phyloP scores from a whole-genome alignment of 2,888 invertebrate genomes.

The Quadriops clusia region DNA sequence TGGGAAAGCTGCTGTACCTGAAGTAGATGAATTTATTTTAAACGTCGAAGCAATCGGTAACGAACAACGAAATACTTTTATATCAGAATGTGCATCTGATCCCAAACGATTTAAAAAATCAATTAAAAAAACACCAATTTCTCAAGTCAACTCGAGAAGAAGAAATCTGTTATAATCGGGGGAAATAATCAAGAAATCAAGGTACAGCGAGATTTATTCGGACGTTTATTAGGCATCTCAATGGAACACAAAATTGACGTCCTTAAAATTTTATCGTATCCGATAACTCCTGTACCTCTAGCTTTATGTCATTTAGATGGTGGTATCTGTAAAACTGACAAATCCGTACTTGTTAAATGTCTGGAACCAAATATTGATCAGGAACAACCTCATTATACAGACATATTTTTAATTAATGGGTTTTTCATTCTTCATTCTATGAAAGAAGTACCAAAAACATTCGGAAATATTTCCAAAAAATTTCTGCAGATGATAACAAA shows the following conservation, averaged over 20 bases:
- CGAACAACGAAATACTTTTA: constrained; percentile 9
- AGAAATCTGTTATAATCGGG: too few species aligned
- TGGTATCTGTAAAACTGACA: constrained; percentile 21
- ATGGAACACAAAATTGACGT: constrained; percentile 16
- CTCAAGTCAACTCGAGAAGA: too few species aligned
- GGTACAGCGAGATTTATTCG: constrained; percentile 23
- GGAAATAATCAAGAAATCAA: too few species aligned
- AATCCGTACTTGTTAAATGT: constrained; percentile 19
- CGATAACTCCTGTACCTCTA: constrained; percentile 15
- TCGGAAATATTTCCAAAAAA: constrained; percentile 18
- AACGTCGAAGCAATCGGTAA: constrained; percentile 12
- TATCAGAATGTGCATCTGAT: constrained; percentile 12
- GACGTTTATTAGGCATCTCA: constrained; percentile 18
- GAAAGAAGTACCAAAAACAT: constrained; percentile 17
- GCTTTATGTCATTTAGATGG: constrained; percentile 23
- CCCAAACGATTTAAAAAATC: constrained; percentile 12
- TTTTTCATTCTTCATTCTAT: constrained; percentile 21
- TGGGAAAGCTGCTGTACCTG: constrained; percentile 10
- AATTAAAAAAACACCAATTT: constrained; percentile 7
- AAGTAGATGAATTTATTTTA: constrained; percentile 14
- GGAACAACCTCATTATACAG: constrained; percentile 10
- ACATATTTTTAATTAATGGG: constrained; percentile 20
- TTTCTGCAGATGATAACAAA: constrained; percentile 11
- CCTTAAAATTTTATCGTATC: constrained; percentile 14
- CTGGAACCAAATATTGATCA: constrained; percentile 12